phyloP scores from a whole-genome alignment of 2,113 vertebrate genomes.

The Mobula birostris region DNA sequence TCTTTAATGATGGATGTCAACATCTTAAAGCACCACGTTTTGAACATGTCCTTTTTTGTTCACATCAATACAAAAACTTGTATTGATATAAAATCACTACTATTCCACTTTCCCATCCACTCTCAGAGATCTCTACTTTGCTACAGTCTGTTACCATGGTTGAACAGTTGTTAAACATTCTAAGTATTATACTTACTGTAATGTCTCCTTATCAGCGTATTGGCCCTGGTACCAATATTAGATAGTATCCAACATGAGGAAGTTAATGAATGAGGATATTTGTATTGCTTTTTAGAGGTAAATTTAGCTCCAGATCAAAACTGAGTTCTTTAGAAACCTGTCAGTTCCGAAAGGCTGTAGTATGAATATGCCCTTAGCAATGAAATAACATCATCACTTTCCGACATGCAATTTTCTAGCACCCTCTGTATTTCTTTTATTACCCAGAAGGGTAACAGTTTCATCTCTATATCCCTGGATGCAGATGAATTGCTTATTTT shows the following conservation, averaged over 20 bases:
- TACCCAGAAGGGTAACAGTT: not conserved
- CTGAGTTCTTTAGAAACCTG: not conserved
- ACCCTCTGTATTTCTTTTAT: not conserved
- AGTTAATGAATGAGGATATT: not conserved
- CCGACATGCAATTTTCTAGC: no score
- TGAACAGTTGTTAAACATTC: not conserved
- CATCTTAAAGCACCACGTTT: no score
- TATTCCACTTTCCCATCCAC: no score
- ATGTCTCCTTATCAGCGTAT: not conserved
- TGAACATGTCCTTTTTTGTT: not conserved
- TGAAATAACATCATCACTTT: no score
- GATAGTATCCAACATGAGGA: not conserved
- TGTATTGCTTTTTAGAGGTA: not conserved
- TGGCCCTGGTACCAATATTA: not conserved
- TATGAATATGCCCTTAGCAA: not conserved
- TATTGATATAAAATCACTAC: not conserved
- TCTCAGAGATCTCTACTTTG: no score
- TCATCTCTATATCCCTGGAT: not conserved
- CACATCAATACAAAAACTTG: not conserved
- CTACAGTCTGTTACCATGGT: not conserved
- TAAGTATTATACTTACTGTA: not conserved
- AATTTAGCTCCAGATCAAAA: not conserved
- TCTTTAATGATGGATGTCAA: no score
- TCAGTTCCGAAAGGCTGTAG: not conserved
- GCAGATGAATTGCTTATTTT: not conserved